Percentiles rank a stretch among this genome's conserved stretches.
phyloP scores from a whole-genome alignment of 2,888 invertebrate species.

The Timema podura region DNA sequence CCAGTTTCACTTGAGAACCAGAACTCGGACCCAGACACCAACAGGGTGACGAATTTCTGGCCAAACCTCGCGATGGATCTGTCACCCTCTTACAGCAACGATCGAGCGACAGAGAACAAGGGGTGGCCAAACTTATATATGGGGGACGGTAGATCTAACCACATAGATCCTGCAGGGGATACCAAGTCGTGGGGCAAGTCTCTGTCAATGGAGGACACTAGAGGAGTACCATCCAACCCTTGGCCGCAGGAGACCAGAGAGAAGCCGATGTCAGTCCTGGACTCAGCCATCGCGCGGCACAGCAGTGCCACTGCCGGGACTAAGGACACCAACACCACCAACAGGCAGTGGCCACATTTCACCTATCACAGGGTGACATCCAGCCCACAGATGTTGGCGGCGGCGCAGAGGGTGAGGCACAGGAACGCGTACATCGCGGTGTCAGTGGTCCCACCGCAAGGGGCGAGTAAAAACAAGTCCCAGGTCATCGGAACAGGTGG shows the following conservation, averaged over 20 bases:
- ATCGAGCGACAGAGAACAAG: too few relatives aligned
- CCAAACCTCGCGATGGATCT: not conserved
- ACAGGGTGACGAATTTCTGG: not conserved
- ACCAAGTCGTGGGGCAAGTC: too few relatives aligned
- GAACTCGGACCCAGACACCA: not conserved
- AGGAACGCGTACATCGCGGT: constrained; percentile 29
- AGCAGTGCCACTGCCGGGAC: not conserved
- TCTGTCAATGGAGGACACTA: too few relatives aligned
- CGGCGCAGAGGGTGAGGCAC: constrained; percentile 25
- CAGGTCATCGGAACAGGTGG: not conserved
- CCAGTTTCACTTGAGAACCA: too few relatives aligned
- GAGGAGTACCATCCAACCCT: too few relatives aligned
- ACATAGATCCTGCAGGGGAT: too few relatives aligned
- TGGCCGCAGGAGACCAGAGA: too few relatives aligned
- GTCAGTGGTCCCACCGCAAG: constrained; percentile 26
- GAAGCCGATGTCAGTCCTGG: constrained; percentile 11
- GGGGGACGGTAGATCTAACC: too few relatives aligned
- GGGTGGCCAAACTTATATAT: too few relatives aligned
- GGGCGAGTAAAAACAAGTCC: constrained; percentile 19
- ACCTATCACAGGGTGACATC: constrained; percentile 34
- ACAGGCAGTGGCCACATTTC: constrained; percentile 31
- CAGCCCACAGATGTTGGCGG: constrained; percentile 27
- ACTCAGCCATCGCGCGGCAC: constrained; percentile 16
- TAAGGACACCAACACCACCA: not conserved
- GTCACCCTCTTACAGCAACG: not conserved